Conservation (phyloP, 1,140 invertebrate species). For the Euwallacea fornicatus region DNA sequence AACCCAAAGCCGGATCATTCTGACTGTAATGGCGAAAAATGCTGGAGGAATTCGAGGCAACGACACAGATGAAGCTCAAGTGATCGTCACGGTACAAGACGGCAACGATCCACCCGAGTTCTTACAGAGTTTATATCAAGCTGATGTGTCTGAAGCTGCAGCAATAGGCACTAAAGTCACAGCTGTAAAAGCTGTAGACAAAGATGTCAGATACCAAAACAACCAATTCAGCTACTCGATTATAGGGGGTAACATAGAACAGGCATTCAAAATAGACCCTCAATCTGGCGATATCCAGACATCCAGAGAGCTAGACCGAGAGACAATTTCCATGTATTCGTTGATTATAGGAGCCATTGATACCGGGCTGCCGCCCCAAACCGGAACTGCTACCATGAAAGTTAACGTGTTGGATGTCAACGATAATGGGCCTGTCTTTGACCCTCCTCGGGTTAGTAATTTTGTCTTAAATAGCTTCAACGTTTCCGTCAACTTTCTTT, state of each 20-base stretch:
- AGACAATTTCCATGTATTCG: constrained; percentile 74
- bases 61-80: constrained; percentile 92
- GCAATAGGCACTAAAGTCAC: constrained; percentile 69
- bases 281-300: constrained; percentile 82
- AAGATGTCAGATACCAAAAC: constrained; percentile 87
- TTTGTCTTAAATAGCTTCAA: neutral
- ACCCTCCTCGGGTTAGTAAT: constrained; percentile 60
- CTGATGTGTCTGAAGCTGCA: constrained; percentile 77
- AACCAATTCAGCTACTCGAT: constrained; percentile 92
- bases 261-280: constrained; percentile 87
- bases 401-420: constrained; percentile 84
- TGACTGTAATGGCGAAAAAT: constrained; percentile 95
- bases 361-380: constrained; percentile 82
- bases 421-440: constrained; percentile 89
- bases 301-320: constrained; percentile 75
- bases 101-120: constrained; percentile 96
- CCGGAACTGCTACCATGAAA: constrained; percentile 80
- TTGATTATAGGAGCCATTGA: constrained; percentile 90
- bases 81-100: constrained; percentile 91
- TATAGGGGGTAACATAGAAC: constrained; percentile 77
- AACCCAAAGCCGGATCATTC: constrained; percentile 84
- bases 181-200: constrained; percentile 84
- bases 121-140: constrained; percentile 71
- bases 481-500: neutral
- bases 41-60: constrained; percentile 88